Evolutionary conservation across 1,140 invertebrate genomes (phyloP).

Genomic region (Trinorchestia longiramus): DNA sequence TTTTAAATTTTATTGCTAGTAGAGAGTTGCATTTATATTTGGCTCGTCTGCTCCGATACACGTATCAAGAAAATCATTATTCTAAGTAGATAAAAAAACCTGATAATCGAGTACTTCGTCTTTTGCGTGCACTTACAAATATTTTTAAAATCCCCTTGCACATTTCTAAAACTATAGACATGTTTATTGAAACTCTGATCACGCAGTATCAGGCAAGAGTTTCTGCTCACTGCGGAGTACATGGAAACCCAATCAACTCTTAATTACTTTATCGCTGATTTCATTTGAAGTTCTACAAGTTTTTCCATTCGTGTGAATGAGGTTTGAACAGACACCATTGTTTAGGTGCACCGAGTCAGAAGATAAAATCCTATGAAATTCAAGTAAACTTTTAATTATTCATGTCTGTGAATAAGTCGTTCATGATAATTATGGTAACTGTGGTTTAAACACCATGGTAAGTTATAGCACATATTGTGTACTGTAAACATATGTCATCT

Average conservation of each 20-base stretch:
- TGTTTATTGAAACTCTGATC: background rate
- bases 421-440: background rate
- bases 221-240: background rate
- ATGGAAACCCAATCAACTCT: slow-evolving; percentile 26
- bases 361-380: background rate
- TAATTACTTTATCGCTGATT: slow-evolving; percentile 27
- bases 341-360: background rate
- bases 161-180: background rate
- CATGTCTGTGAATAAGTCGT: background rate
- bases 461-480: background rate
- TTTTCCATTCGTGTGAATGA: background rate
- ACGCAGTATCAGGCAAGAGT: background rate
- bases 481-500: too few relatives aligned
- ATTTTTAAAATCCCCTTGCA: background rate
- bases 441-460: background rate
- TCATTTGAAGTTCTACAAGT: slow-evolving; percentile 17
- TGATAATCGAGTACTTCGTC: background rate
- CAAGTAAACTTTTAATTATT: background rate
- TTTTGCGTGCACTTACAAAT: background rate
- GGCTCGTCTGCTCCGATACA: background rate
- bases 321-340: background rate
- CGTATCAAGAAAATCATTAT: background rate
- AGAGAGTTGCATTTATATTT: background rate
- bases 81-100: background rate
- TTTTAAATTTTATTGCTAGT: background rate